A percentile compares a stretch with the other conserved stretches of the same genome.
phyloP scores from a whole-genome alignment of 2,797 vertebrate genomes.

The Lithobates sylvaticus region DNA sequence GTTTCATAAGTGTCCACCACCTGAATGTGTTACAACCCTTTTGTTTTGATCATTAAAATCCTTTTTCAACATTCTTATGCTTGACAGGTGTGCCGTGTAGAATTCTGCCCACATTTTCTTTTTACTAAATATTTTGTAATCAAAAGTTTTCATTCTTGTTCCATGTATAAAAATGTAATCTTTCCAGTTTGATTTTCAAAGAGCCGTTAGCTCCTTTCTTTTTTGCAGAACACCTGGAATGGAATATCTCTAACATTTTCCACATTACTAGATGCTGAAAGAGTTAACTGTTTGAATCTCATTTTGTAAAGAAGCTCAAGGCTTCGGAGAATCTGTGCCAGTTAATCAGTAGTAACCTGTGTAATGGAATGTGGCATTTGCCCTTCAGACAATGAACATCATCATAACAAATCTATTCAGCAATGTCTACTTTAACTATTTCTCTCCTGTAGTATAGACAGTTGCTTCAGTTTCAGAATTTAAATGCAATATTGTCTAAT shows the following conservation, averaged over 20 bases:
- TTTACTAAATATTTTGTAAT: neutral
- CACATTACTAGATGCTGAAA: conserved; percentile 6
- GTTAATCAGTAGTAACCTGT: conserved; percentile 53
- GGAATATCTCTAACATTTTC: conserved; percentile 16
- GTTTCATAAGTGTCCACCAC: too few relatives aligned
- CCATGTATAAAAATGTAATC: conserved; percentile 2
- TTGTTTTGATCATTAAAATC: too few relatives aligned
- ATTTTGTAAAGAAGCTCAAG: conserved; percentile 47
- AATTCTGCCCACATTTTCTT: neutral
- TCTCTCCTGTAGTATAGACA: neutral
- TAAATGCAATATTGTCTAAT: neutral
- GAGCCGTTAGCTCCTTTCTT: neutral
- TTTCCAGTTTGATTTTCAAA: neutral
- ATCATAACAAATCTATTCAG: conserved; percentile 11
- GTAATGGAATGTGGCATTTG: conserved; percentile 55
- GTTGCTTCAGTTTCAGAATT: neutral
- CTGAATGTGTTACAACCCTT: too few relatives aligned
- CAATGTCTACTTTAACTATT: conserved; percentile 30
- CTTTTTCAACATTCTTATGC: neutral
- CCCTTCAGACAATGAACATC: conserved; percentile 48
- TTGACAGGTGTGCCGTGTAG: conserved; percentile 3
- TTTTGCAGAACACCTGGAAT: conserved; percentile 12
- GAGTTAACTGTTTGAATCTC: conserved; percentile 36
- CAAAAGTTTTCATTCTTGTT: conserved; percentile 8
- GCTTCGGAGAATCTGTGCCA: conserved; percentile 50